A percentile compares a stretch with the other conserved stretches of the same genome.
Evolutionary conservation across 2,888 invertebrate species (phyloP).

Genomic region (Campaea margaritaria): DNA sequence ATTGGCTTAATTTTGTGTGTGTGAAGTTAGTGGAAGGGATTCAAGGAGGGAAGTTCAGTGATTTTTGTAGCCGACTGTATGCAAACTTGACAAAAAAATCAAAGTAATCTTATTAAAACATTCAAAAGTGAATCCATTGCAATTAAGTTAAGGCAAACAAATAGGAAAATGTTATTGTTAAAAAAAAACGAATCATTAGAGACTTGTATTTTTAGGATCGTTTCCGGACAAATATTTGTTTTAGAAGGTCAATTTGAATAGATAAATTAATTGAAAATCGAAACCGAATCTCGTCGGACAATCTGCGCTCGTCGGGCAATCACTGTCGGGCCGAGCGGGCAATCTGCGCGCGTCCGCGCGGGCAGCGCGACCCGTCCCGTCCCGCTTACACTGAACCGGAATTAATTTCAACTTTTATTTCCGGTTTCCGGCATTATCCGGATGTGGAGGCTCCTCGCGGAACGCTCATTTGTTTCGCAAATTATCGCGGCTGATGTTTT

Average conservation of each 20-base stretch:
- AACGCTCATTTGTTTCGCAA: constrained; percentile 32
- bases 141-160: not conserved
- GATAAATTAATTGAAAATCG: constrained; percentile 22
- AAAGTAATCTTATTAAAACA: no score
- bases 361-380: constrained; percentile 4
- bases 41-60: no score
- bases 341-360: constrained; percentile 8
- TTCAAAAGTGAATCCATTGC: no score
- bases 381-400: constrained; percentile 8
- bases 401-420: constrained; percentile 17
- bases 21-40: no score
- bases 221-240: constrained; percentile 17
- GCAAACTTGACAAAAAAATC: no score
- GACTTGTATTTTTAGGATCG: constrained; percentile 7
- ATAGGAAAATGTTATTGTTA: not conserved
- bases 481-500: constrained; percentile 33
- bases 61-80: no score
- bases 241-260: constrained; percentile 13
- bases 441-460: constrained; percentile 13
- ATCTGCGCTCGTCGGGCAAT: not conserved
- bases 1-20: no score
- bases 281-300: constrained; percentile 12
- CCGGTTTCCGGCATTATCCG: constrained; percentile 10
- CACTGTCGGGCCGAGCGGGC: not conserved
- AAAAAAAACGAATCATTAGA: not conserved